These are phyloP conservation scores for Napeogenes inachia DNA, from an alignment of 2,888 invertebrate genomes.

Conservation along the genomic window DNA sequence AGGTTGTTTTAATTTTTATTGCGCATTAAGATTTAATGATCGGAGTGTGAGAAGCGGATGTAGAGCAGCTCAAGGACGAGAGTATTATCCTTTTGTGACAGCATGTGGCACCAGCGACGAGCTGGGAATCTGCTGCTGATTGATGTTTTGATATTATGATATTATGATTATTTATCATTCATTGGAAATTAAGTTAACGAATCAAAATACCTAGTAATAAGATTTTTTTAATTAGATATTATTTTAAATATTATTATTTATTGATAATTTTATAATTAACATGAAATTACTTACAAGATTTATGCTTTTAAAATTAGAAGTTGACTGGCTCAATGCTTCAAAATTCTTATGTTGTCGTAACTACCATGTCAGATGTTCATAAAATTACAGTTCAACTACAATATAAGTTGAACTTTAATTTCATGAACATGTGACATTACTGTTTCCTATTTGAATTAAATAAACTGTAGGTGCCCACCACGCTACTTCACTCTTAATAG, in stretches of 20 bases:
- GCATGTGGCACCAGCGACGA: conserved; percentile 27
- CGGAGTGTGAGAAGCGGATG: conserved; percentile 70
- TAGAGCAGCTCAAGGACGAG: conserved; percentile 71
- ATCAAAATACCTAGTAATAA: neutral
- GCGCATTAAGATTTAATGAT: conserved; percentile 35
- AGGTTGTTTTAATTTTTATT: conserved; percentile 31
- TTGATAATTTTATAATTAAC: too few relatives aligned
- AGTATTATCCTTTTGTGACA: conserved; percentile 61
- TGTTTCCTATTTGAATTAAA: too few relatives aligned
- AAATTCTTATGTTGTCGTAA: too few relatives aligned
- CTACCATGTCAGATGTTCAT: too few relatives aligned
- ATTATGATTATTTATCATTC: neutral
- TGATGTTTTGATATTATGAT: neutral
- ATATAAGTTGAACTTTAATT: too few relatives aligned
- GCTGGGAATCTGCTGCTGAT: conserved; percentile 7
- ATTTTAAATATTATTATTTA: too few relatives aligned
- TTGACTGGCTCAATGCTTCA: too few relatives aligned
- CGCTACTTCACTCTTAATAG: neutral
- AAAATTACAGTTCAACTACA: too few relatives aligned
- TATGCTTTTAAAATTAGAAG: too few relatives aligned
- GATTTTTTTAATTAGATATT: neutral
- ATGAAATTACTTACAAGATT: too few relatives aligned
- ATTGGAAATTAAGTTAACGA: too few relatives aligned
- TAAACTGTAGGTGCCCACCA: neutral
- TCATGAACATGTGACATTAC: too few relatives aligned